Evolutionary conservation across 2,797 vertebrate genomes (phyloP).

Genomic region (Lacerta agilis): DNA sequence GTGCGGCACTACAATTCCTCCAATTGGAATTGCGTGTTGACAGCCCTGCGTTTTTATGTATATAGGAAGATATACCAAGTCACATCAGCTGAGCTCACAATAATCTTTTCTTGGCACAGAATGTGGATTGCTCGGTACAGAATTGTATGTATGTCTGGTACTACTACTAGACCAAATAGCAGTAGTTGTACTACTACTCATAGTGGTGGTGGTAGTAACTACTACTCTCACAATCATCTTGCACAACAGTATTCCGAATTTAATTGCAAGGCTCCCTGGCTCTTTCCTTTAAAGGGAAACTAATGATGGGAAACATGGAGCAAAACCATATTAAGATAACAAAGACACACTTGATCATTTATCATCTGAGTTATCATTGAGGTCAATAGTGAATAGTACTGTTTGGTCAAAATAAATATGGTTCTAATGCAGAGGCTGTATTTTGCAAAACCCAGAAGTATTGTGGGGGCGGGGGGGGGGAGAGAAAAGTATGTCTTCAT

Average conservation of each 20-base stretch:
- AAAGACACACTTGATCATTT: not conserved
- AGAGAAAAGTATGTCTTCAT: not conserved
- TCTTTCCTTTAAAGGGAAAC: not conserved
- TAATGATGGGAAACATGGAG: not conserved
- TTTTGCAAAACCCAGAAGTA: not conserved
- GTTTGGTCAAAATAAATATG: not conserved
- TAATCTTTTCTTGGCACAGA: too few relatives aligned
- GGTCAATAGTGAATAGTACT: not conserved
- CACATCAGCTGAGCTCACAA: too few relatives aligned
- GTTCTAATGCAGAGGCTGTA: not conserved
- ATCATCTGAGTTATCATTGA: rapidly evolving
- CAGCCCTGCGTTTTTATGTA: too few relatives aligned
- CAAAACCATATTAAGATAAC: not conserved
- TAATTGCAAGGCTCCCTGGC: not conserved
- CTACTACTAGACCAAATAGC: too few relatives aligned
- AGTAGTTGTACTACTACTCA: too few relatives aligned
- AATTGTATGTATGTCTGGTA: too few relatives aligned
- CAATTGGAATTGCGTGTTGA: too few relatives aligned
- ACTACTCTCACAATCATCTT: not conserved
- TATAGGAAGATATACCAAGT: too few relatives aligned
- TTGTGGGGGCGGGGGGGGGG: too few relatives aligned
- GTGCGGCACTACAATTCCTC: too few relatives aligned
- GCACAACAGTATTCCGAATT: not conserved
- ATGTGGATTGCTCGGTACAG: too few relatives aligned
- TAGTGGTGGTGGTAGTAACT: not conserved